Evolutionary conservation across 2,797 vertebrate species (phyloP).

Genomic region (Neosilurus hyrtlii): DNA sequence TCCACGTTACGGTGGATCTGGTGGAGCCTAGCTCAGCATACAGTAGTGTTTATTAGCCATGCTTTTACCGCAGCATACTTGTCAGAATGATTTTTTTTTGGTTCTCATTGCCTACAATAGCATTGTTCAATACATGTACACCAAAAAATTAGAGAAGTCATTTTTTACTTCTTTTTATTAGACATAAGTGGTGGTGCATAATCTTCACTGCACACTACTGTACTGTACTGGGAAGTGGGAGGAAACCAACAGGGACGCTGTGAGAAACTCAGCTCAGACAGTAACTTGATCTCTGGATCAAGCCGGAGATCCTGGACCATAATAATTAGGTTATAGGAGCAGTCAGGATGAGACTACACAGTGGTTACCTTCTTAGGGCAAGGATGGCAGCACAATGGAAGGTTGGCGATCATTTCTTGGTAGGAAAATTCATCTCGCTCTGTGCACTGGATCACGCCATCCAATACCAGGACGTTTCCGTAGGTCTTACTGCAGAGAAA

Average conservation of each 20-base stretch:
- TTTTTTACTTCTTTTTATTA: no score
- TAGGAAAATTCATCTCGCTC: slow-evolving; percentile 97
- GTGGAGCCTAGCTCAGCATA: not conserved
- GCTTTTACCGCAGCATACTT: no score
- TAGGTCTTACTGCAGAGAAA: slow-evolving; percentile 85
- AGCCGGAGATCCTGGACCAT: not conserved
- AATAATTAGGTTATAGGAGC: not conserved
- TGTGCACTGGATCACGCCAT: slow-evolving; percentile 97
- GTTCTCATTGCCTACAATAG: no score
- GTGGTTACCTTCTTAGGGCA: slow-evolving; percentile 86
- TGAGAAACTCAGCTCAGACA: not conserved
- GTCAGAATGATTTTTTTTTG: no score
- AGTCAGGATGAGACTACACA: slow-evolving; percentile 8
- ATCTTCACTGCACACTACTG: no score
- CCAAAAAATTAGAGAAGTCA: no score
- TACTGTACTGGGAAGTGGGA: not conserved
- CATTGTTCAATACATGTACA: no score
- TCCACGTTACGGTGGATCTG: not conserved
- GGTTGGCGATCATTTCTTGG: slow-evolving; percentile 97
- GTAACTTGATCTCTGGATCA: not conserved
- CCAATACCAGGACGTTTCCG: slow-evolving; percentile 92
- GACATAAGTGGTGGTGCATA: no score
- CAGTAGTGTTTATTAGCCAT: no score
- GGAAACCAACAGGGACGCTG: not conserved
- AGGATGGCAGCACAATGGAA: slow-evolving; percentile 90